phyloP scores from a whole-genome alignment of 2,797 vertebrate species.

The Arnoldichthys spilopterus region DNA sequence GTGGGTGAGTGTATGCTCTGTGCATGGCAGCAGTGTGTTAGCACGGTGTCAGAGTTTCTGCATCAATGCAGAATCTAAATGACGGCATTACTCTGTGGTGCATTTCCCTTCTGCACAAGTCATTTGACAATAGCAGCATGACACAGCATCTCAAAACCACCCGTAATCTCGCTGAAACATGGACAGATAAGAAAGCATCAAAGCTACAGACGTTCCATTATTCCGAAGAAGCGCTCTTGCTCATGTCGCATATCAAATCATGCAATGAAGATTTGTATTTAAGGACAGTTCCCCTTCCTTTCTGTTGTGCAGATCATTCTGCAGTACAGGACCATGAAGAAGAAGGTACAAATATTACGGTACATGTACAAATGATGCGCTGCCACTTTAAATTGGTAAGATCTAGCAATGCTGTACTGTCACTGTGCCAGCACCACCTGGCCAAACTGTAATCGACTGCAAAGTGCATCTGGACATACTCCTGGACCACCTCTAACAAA shows the following conservation, averaged over 20 bases:
- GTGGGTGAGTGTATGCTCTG: neutral
- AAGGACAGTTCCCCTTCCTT: neutral
- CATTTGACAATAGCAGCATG: constrained; percentile 44
- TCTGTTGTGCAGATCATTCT: neutral
- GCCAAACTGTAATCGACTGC: constrained; percentile 75
- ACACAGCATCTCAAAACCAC: constrained; percentile 21
- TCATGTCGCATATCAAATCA: neutral
- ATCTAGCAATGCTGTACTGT: constrained; percentile 66
- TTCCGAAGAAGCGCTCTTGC: neutral
- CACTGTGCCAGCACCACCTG: constrained; percentile 72
- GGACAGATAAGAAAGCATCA: constrained; percentile 25
- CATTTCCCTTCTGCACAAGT: constrained; percentile 32
- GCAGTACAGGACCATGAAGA: too few species aligned
- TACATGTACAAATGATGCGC: constrained; percentile 46
- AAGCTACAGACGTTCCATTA: neutral
- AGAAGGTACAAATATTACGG: constrained; percentile 51
- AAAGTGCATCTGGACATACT: constrained; percentile 72
- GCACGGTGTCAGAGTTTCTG: constrained; percentile 5
- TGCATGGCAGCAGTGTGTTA: constrained; percentile 21
- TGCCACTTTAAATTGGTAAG: constrained; percentile 71
- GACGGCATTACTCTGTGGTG: constrained; percentile 35
- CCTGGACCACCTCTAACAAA: constrained; percentile 63
- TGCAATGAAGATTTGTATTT: neutral
- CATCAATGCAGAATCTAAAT: constrained; percentile 44
- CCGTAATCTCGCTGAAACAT: constrained; percentile 15